Base-by-base conservation (phyloP, 2,888 invertebrate genomes). In the Stenchaetothrips biformis region DNA sequence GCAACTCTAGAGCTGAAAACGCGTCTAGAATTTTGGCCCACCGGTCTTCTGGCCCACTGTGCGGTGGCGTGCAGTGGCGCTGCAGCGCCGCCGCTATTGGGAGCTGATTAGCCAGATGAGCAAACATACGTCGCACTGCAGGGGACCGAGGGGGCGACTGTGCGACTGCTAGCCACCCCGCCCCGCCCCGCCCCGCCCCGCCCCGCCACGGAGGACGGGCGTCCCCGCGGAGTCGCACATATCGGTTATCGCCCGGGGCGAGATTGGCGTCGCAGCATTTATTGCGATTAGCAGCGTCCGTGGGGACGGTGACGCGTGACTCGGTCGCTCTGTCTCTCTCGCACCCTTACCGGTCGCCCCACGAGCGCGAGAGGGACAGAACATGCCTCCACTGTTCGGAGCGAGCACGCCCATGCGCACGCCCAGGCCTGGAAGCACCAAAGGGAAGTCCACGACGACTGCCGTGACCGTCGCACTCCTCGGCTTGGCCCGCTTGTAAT, bases 81-180 rank as follows among this genome's bases (percentile, higher is more conserved):
- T 11, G 21, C 67, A 7, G 67, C 25, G 25, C 25, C 25, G 25
- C 67, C 25, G 9, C 37, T 62, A 67, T 74, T 21, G 67, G 7
- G 67, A 74, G 67, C 67, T 74, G 67, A 74, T 74, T 74, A 74
- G 67, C 67, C 67, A 74, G 67, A 74, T 74, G 67, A 74, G 67
- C 67, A 74, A 74, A 74, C 67, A 74, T 74, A 74, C 67, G 67
- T 74, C 67, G 25, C 67, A 11, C 67, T 7, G 67, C 67, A 11
- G 67, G 67, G 67, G 21, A 25, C 67, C 21, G 3, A 9, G 53
- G 13, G 53, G 13, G 53, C 53, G 53, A 16, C 53, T 3, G 53
- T 53, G 67, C 67, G 1, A 37, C 37, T 7, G 67, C 25, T 7
- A 21, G 67, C n/a, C 18, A 21, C 21, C 67, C 7, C 67, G 37